Percentiles rank a stretch among this genome's conserved stretches.
Evolutionary conservation across 1,140 invertebrate species (phyloP).

Genomic region (Lepeophtheirus salmonis): DNA sequence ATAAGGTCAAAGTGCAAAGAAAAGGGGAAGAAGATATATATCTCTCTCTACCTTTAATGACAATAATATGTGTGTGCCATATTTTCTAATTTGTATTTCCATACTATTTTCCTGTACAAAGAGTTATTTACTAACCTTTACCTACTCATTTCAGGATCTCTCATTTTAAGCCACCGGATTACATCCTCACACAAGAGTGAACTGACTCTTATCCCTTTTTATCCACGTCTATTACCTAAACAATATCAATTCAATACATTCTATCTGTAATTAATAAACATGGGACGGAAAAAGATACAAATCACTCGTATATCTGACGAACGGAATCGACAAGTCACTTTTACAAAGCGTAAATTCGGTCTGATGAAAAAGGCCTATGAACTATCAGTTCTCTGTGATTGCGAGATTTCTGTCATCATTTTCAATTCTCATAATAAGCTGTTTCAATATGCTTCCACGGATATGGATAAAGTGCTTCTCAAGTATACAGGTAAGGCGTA

Average conservation of each 20-base stretch:
- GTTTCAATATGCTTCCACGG: slow-evolving; percentile 97
- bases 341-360: slow-evolving; percentile 98
- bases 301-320: slow-evolving; percentile 17
- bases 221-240: too few species aligned
- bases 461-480: slow-evolving; percentile 98
- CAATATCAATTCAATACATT: too few species aligned
- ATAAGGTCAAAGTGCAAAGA: not conserved
- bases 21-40: not conserved
- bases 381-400: slow-evolving; percentile 93
- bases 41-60: not conserved
- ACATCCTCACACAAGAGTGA: too few species aligned
- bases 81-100: too few species aligned
- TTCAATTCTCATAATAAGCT: slow-evolving; percentile 98
- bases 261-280: too few species aligned
- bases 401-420: slow-evolving; percentile 98
- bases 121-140: too few species aligned
- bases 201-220: too few species aligned
- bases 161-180: too few species aligned
- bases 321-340: slow-evolving; percentile 64
- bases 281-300: slow-evolving; percentile 18
- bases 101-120: too few species aligned
- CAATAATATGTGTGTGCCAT: too few species aligned
- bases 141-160: too few species aligned
- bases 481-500: slow-evolving; percentile 60
- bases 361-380: slow-evolving; percentile 99